Evolutionary conservation across 1,140 invertebrate species (phyloP), one percentile per base, ranked within the genome.

Genomic region (Adelges cooleyi): DNA sequence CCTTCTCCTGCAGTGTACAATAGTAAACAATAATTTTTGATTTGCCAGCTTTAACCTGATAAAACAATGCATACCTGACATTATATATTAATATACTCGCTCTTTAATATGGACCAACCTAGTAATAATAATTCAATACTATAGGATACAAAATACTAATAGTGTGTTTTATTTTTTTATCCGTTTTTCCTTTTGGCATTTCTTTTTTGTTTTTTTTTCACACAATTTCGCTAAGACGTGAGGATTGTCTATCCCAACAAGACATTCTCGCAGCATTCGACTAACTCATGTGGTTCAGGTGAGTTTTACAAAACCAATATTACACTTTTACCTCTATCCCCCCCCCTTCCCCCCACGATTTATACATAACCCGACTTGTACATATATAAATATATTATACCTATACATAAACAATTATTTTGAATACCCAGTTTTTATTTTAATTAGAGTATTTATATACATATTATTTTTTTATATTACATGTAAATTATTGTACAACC

Each of bases 241-340:
- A 81, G 82, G 81, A 81, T 83, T 78, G 77, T 82, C 74, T 84
- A 80, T 80, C 80, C 82, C 76, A 82, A 80, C 77, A 84, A 84
- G 80, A 82, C 80, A 72, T 81, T 80, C 75, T 83, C 80, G 72
- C 82, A 84, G 77, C 78, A 82, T 67, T 82, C 82, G 71, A 81
- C 80, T 73, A 84, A 82, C 75, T 84, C 82, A 69, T 80, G 81
- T 74, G 80, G 80, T 74, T 83, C 82, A 84, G 82, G 82, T 84
- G 83, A 80, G 78, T 51, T 48, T 20, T 38, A 56, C 15, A 59
- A 44, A 42, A 59, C 53, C n/a, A 44, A 59, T 59, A 42, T 44
- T 18, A 42, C 38, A 44, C 22, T 44, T 25, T 40, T 38, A 59
- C 53, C 17, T 33, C 20, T 11, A 33, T 6, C 29, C 29, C 11